These are phyloP conservation scores for Cydia amplana DNA, from an alignment of 1,140 invertebrate genomes.

Conservation along the genomic window DNA sequence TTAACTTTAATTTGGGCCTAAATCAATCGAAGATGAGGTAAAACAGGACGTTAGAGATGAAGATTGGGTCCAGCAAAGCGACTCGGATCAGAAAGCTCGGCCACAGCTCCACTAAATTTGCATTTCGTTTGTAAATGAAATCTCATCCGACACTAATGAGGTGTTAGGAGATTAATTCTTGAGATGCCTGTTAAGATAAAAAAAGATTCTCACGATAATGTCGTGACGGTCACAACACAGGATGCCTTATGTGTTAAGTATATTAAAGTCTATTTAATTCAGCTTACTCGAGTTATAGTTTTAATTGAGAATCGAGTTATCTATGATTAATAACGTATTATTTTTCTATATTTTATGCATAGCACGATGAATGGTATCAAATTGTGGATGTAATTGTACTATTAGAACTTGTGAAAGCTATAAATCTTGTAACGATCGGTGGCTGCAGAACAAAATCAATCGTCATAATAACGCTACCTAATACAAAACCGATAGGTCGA, in stretches of 20 bases:
- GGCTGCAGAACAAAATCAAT: slow-evolving; percentile 61
- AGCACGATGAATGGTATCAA: slow-evolving; percentile 44
- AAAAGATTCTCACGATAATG: slow-evolving; percentile 61
- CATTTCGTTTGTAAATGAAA: slow-evolving; percentile 72
- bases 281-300: not conserved
- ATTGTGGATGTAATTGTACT: slow-evolving; percentile 66
- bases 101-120: slow-evolving; percentile 62
- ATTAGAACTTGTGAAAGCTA: slow-evolving; percentile 69
- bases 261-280: not conserved
- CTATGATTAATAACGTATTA: too few species aligned
- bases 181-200: slow-evolving; percentile 64
- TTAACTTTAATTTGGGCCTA: slow-evolving; percentile 61
- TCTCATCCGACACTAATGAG: slow-evolving; percentile 66
- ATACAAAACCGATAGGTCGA: not conserved
- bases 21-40: slow-evolving; percentile 51
- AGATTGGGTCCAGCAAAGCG: slow-evolving; percentile 57
- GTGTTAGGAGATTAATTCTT: slow-evolving; percentile 73
- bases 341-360: not conserved
- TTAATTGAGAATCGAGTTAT: too few species aligned
- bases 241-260: slow-evolving; percentile 40
- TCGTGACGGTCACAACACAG: slow-evolving; percentile 43
- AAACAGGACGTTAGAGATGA: slow-evolving; percentile 60
- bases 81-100: slow-evolving; percentile 61
- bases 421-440: slow-evolving; percentile 61
- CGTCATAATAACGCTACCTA: slow-evolving; percentile 54